Conservation (phyloP, 1,140 invertebrate genomes). For the Argopecten irradians region DNA sequence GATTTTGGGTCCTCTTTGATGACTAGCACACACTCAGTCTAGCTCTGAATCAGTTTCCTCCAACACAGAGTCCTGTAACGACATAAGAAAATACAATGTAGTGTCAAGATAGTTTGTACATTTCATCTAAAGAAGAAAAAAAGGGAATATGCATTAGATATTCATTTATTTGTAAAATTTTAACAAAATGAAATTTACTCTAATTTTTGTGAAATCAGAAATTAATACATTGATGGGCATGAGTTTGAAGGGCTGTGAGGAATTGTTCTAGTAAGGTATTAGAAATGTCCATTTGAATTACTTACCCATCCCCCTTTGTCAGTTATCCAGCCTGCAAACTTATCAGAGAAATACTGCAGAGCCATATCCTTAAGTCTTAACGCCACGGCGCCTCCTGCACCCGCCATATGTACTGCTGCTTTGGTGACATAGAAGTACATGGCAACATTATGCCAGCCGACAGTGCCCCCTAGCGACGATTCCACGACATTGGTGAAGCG, state of each 20-base stretch:
- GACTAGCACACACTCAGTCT: neutral
- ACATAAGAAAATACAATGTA: neutral
- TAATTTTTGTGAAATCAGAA: neutral
- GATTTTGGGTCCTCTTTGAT: neutral
- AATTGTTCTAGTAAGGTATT: neutral
- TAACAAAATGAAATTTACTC: neutral
- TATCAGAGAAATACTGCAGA: constrained; percentile 68
- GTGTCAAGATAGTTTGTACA: neutral
- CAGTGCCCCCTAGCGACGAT: constrained; percentile 54
- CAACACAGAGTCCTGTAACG: constrained; percentile 44
- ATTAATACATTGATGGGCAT: neutral
- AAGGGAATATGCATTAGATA: neutral
- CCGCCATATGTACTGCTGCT: constrained; percentile 63
- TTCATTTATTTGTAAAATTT: neutral
- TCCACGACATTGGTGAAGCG: constrained; percentile 62
- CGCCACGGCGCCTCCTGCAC: constrained; percentile 58
- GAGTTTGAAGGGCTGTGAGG: neutral
- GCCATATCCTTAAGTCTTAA: constrained; percentile 64
- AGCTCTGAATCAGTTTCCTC: constrained; percentile 48
- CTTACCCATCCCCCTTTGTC: constrained; percentile 72
- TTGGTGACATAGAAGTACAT: constrained; percentile 67
- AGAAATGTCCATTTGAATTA: neutral
- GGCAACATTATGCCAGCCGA: constrained; percentile 68
- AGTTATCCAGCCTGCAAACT: constrained; percentile 65
- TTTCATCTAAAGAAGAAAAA: neutral